A percentile compares a stretch with the other conserved stretches of the same genome.
These are phyloP conservation scores for Temnothorax rugatulus DNA, from an alignment of 2,888 invertebrate genomes.

Conservation along the genomic window DNA sequence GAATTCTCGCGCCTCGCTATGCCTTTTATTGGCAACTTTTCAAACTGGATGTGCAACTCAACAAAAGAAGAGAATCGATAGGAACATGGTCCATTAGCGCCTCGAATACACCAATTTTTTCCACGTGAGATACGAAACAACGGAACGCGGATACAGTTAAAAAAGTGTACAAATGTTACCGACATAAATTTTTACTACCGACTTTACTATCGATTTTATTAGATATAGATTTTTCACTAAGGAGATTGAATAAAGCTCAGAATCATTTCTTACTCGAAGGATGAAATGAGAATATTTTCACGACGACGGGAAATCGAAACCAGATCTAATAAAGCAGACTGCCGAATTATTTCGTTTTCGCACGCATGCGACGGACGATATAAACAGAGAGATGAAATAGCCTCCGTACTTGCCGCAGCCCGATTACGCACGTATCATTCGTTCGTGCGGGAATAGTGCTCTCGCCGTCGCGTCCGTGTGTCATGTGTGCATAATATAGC, in stretches of 20 bases:
- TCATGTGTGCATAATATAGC: conserved; percentile 65
- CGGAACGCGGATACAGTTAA: neutral
- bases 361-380: neutral
- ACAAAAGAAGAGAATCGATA: conserved; percentile 35
- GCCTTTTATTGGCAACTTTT: conserved; percentile 46
- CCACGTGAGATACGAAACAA: neutral
- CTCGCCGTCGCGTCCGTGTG: conserved; percentile 40
- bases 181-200: neutral
- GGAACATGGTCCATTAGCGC: conserved; percentile 27
- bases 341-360: conserved; percentile 5
- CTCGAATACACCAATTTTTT: conserved; percentile 26
- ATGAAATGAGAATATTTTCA: neutral
- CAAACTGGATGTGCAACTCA: conserved; percentile 37
- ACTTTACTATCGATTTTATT: neutral
- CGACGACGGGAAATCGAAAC: neutral
- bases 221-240: neutral
- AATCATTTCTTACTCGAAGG: neutral
- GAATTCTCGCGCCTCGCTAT: conserved; percentile 45
- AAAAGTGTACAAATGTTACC: neutral
- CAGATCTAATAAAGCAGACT: neutral
- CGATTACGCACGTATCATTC: conserved; percentile 42
- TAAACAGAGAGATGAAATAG: conserved; percentile 24
- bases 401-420: neutral
- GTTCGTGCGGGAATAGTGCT: conserved; percentile 36
- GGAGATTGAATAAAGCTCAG: neutral